Evolutionary conservation across 2,113 vertebrate genomes (phyloP), one percentile per base, ranked within the genome.

Genomic region (Prietella phreatophila): DNA sequence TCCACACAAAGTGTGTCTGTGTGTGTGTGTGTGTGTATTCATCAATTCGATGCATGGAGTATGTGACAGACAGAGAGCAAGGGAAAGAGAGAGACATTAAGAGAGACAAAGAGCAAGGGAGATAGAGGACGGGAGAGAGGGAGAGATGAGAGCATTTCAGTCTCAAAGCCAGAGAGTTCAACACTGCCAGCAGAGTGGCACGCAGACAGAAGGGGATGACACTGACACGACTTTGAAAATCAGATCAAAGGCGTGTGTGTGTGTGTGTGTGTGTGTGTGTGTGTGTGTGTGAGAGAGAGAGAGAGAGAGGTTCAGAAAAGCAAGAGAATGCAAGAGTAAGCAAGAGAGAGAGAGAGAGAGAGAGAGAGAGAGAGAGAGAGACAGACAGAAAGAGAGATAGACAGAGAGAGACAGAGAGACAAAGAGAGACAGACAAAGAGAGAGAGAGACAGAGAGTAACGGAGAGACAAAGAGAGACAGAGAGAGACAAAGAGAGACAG

Each of bases 161-260:
- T 85, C 67, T 75, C 33, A 60, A 85, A 58, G 53, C 50, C n/a
- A 56, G 83, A 85, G 60, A 73, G 83, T 71, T 73, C 67, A 75
- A 65, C 65, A 85, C 33, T 56, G 65, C 50, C 53, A 71, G 69
- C 69, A 60, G 11, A 60, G 30, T 25, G n/a, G 65, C 83, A 75
- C 67, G 60, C 13, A 75, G 67, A 85, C 20, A 85, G 84, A 53
- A 27, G 53, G 69, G 22, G 84, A 85, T 85, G 84, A 85, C 84
- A 85, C 53, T 81, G 78, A 81, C 60, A 87, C 86, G 86, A 89
- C 91, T 86, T 92, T 89, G 90, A 91, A 89, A 92, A 86, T 82
- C 39, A 61, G 82, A 88, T 30, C 85, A 50, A 91, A 55, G 75
- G 50, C 2, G 3, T 85, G 47, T 73, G 87, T 60, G 73, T 67